Percentiles rank a stretch among this genome's conserved stretches.
These are phyloP conservation scores for Tetramorium simillimum DNA, from an alignment of 1,140 invertebrate species.

Conservation along the genomic window DNA sequence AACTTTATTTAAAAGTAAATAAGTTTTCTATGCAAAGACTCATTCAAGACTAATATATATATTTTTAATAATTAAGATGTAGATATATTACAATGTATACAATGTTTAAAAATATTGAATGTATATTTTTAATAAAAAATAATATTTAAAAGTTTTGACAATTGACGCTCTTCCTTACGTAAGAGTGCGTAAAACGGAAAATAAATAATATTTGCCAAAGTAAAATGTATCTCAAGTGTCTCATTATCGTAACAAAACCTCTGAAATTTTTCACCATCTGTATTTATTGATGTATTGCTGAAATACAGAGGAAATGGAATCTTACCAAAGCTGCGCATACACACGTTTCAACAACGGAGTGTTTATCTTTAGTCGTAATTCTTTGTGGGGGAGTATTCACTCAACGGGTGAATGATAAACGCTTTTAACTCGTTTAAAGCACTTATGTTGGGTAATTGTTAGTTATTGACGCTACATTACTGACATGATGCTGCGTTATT, in stretches of 20 bases:
- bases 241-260: background rate
- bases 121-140: no score
- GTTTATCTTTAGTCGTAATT: background rate
- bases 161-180: no score
- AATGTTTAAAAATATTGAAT: no score
- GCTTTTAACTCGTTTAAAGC: slow-evolving; percentile 11
- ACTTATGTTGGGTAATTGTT: slow-evolving; percentile 27
- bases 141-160: no score
- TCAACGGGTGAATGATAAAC: background rate
- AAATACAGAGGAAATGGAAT: background rate
- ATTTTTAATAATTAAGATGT: no score
- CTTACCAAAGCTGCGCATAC: background rate
- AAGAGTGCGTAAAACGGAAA: background rate
- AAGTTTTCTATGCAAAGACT: no score
- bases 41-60: no score
- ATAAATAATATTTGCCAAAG: background rate
- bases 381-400: background rate
- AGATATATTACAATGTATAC: no score
- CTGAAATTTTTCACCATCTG: background rate
- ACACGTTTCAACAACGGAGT: background rate
- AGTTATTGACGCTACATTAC: slow-evolving; percentile 9
- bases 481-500: background rate
- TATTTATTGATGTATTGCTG: background rate
- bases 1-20: no score
- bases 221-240: background rate